Base-by-base conservation (phyloP, 2,888 invertebrate species). In the Dermolepida albohirtum region DNA sequence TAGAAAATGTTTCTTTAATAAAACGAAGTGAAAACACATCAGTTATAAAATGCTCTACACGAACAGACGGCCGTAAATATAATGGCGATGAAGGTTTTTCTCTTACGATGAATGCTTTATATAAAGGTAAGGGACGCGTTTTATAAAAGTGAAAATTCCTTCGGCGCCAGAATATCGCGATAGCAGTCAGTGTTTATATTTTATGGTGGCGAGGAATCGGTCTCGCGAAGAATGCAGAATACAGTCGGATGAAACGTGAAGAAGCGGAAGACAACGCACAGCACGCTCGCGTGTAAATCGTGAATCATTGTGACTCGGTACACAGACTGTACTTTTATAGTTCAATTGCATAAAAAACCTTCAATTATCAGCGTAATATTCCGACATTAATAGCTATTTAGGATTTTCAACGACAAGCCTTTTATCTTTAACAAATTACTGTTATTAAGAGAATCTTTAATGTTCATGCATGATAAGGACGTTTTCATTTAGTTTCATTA, bases 141-240 rank as follows among this genome's bases (percentile, higher is more conserved):
- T 34, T 74, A 74, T 76, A 74, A 75, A 75, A 77, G 77, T 77
- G 78, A 78, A 76, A 78, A 78, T 78, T 77, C 76, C 76, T 73
- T 66, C 70, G 73, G 73, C 71, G 73, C 78, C 78, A 77, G 78
- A 74, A 73, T 72, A 77, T 75, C 77, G 75, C 74, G 77, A 77
- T 78, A 75, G 75, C 75, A 16, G 74, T 74, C 75, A 74, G 73
- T 66, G 72, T 70, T 73, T 74, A 74, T 70, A 71, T 68, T 76
- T 77, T 77, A 78, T 77, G 74, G 78, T 74, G 76, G 74, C 75
- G 71, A 70, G 77, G 77, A 78, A 57, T 75, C 76, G 78, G 75
- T 75, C 34, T 34, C 73, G 74, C 69, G 68, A 78, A 78, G 78
- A 78, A 78, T 78, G 78, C 75, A 74, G 78, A 77, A 75, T 78